Evolutionary conservation across 2,113 vertebrate species (phyloP).

Genomic region (Panurus biarmicus): DNA sequence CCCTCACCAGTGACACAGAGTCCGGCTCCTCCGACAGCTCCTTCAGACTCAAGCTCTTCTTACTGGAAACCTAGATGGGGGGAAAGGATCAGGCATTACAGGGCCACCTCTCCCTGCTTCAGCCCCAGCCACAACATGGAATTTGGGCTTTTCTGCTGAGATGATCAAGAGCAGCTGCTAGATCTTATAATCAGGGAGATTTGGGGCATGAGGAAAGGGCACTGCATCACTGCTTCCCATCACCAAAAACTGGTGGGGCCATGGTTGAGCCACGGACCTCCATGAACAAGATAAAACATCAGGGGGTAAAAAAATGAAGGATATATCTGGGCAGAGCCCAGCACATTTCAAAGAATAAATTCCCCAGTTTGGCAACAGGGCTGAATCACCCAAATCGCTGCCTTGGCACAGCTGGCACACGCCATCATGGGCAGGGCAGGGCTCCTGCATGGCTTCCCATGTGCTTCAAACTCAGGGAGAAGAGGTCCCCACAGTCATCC

Average conservation of each 20-base stretch:
- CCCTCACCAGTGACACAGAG: conserved; percentile 81
- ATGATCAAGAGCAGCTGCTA: neutral
- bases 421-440: neutral
- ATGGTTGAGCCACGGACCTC: neutral
- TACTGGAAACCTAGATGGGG: conserved; percentile 72
- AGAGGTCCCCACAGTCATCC: neutral
- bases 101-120: neutral
- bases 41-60: conserved; percentile 90
- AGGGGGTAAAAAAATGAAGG: rapidly evolving
- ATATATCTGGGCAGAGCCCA: neutral
- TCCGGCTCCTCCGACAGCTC: conserved; percentile 81
- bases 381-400: rapidly evolving
- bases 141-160: neutral
- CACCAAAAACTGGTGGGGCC: rapidly evolving
- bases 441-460: rapidly evolving
- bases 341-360: neutral
- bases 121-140: neutral
- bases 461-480: neutral
- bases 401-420: neutral
- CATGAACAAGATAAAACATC: neutral
- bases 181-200: rapidly evolving
- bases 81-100: rapidly evolving
- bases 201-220: neutral
- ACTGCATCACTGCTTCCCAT: neutral
- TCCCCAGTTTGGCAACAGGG: neutral